Conservation (phyloP, 37 sponge, comb jelly and placozoan genomes). For the Mnemiopsis leidyi region DNA sequence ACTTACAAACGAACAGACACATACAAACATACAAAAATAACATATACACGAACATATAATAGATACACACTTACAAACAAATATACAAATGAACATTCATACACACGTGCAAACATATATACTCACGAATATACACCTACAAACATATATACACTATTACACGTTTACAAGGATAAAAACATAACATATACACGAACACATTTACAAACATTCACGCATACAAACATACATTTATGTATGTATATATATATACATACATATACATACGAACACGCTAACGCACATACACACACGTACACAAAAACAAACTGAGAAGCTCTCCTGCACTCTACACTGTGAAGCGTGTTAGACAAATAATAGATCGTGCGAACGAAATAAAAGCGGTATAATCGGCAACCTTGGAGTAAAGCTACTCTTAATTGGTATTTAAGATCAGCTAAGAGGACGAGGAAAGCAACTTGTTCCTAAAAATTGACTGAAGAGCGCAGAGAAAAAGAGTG, state of each 20-base stretch:
- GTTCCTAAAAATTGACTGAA: background rate
- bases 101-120: background rate
- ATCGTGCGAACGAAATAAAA: background rate
- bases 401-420: background rate
- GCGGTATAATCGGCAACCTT: background rate
- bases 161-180: too few relatives aligned
- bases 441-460: background rate
- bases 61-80: slow-evolving; percentile 56
- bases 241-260: slow-evolving; percentile 46
- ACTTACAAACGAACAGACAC: slow-evolving; percentile 45
- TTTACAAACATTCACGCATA: slow-evolving; percentile 23
- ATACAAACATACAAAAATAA: slow-evolving; percentile 16
- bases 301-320: background rate
- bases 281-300: slow-evolving; percentile 49
- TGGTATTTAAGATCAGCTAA: background rate
- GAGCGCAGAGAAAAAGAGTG: background rate
- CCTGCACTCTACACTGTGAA: background rate
- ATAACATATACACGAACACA: slow-evolving; percentile 49
- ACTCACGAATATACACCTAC: slow-evolving; percentile 48
- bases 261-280: slow-evolving; percentile 36
- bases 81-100: slow-evolving; percentile 2
- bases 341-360: background rate
- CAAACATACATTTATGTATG: background rate
- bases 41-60: slow-evolving; percentile 29
- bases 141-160: background rate